Conservation (phyloP, 2,113 vertebrate genomes). For the Abramis brama region DNA sequence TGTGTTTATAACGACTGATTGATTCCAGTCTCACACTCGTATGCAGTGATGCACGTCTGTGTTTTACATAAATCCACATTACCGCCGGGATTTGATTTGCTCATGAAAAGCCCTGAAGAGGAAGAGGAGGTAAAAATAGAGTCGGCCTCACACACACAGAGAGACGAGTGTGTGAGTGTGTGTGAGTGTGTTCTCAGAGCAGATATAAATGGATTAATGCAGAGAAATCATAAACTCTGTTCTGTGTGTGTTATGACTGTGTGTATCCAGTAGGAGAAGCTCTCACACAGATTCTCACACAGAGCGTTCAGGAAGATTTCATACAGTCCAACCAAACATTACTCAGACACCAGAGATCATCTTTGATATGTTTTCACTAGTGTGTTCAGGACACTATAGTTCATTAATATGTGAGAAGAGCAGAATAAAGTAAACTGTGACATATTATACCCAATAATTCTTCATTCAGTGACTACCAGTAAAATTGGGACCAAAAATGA, state of each 20-base stretch:
- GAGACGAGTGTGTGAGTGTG: neutral
- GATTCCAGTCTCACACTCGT: neutral
- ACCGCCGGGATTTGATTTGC: slow-evolving; percentile 22
- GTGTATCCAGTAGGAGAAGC: slow-evolving; percentile 58
- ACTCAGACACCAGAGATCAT: too few relatives aligned
- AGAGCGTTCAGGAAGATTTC: too few relatives aligned
- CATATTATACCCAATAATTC: too few relatives aligned
- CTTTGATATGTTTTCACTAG: too few relatives aligned
- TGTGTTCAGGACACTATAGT: too few relatives aligned
- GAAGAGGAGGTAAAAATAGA: slow-evolving; percentile 23
- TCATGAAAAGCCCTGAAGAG: slow-evolving; percentile 10
- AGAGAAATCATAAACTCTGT: neutral
- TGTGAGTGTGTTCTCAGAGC: neutral
- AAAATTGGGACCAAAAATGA: too few relatives aligned
- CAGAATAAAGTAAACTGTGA: too few relatives aligned
- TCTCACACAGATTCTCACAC: slow-evolving; percentile 21
- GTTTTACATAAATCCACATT: slow-evolving; percentile 24
- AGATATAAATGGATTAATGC: neutral
- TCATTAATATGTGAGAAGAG: too few relatives aligned
- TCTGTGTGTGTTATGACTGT: slow-evolving; percentile 17
- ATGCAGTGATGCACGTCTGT: neutral
- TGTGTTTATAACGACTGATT: neutral
- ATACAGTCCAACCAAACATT: too few relatives aligned
- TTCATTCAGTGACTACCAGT: too few relatives aligned
- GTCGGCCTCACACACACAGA: neutral